These are phyloP conservation scores for Mactra quadrangularis DNA, from an alignment of 1,140 invertebrate species.

Conservation along the genomic window DNA sequence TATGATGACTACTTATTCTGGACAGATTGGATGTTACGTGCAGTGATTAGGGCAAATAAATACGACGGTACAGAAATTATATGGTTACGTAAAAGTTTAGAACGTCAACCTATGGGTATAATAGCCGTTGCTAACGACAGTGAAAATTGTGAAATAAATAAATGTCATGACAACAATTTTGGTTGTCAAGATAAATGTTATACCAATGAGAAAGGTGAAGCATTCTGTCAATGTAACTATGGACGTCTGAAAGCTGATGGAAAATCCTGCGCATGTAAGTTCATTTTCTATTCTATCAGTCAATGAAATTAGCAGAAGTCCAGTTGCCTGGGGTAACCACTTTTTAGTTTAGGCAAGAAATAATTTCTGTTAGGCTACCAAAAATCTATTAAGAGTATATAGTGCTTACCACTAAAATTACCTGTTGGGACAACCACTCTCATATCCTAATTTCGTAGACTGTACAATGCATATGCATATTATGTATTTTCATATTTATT, in stretches of 20 bases:
- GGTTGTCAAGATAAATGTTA: conserved; percentile 96
- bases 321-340: no score
- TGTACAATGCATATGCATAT: no score
- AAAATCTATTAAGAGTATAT: no score
- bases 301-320: no score
- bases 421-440: no score
- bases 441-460: no score
- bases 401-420: no score
- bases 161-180: conserved; percentile 93
- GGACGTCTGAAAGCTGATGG: conserved; percentile 25
- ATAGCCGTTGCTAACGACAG: conserved; percentile 90
- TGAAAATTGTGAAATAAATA: conserved; percentile 84
- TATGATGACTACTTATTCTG: conserved; percentile 97
- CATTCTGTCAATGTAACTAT: conserved; percentile 34
- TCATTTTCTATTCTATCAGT: no score
- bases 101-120: conserved; percentile 92
- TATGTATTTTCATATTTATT: no score
- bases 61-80: conserved; percentile 90
- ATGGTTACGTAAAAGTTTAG: conserved; percentile 88
- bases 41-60: conserved; percentile 87
- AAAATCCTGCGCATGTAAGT: conserved; percentile 51
- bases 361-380: no score
- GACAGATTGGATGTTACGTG: conserved; percentile 96
- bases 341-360: no score
- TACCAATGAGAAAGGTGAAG: not conserved